Conservation (phyloP, 2,113 vertebrate species). For the Apteryx owenii region DNA sequence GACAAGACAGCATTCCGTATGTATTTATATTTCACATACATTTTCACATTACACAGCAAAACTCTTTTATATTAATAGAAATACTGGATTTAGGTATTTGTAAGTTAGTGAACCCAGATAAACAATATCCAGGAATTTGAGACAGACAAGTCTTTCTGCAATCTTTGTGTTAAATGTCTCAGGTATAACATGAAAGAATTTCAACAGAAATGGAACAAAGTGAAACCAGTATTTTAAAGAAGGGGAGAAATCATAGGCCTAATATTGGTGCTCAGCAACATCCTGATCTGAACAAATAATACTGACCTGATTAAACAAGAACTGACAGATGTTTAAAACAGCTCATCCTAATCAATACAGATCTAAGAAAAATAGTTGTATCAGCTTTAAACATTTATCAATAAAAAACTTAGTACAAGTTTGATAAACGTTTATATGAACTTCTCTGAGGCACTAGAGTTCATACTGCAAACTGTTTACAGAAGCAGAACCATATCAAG, state of each 20-base stretch:
- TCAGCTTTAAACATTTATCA: not conserved
- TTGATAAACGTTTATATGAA: not conserved
- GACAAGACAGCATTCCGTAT: not conserved
- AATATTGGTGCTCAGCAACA: accelerated
- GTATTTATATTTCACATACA: not conserved
- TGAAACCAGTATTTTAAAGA: not conserved
- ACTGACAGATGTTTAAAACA: not conserved
- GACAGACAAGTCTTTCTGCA: not conserved
- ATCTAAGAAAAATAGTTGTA: not conserved
- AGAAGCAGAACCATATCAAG: not conserved
- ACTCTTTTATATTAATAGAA: accelerated
- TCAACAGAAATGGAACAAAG: not conserved
- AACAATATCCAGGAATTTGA: not conserved
- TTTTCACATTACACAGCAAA: not conserved
- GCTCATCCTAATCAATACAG: not conserved
- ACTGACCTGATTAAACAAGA: not conserved
- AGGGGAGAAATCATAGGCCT: not conserved
- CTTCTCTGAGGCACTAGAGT: not conserved
- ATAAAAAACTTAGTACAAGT: not conserved
- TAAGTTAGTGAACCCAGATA: not conserved
- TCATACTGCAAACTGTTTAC: not conserved
- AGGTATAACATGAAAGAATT: not conserved
- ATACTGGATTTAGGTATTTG: not conserved
- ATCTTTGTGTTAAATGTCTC: not conserved
- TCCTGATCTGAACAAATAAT: not conserved